Evolutionary conservation across 2,797 vertebrate species (phyloP).

Genomic region (Tapera naevia): DNA sequence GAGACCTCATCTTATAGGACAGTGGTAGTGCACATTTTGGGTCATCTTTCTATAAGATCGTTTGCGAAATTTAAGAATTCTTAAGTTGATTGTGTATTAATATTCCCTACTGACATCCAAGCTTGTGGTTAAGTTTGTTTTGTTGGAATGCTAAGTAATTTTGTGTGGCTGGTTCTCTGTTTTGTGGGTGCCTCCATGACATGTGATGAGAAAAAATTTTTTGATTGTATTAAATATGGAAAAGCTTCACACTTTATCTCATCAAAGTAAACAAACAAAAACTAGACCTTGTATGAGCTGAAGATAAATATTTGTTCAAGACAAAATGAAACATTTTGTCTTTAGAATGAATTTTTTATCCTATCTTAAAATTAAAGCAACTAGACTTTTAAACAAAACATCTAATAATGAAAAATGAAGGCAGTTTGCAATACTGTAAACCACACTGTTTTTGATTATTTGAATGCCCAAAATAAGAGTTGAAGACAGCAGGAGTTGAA

Average conservation of each 20-base stretch:
- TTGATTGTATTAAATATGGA: neutral
- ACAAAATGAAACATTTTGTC: neutral
- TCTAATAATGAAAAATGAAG: neutral
- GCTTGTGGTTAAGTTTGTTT: too few relatives aligned
- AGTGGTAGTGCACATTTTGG: too few relatives aligned
- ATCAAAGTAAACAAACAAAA: neutral
- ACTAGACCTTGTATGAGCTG: neutral
- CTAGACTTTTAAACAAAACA: neutral
- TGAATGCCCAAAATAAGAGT: neutral
- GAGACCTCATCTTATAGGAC: too few relatives aligned
- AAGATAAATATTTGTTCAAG: neutral
- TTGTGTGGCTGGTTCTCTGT: too few relatives aligned
- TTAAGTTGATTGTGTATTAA: too few relatives aligned
- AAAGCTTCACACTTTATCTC: neutral
- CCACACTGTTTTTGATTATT: neutral
- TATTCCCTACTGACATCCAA: too few relatives aligned
- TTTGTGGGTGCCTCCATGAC: too few relatives aligned
- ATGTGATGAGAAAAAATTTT: neutral
- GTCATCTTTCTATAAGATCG: too few relatives aligned
- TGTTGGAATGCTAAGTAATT: too few relatives aligned
- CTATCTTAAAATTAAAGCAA: neutral
- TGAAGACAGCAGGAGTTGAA: neutral
- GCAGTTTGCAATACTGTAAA: neutral
- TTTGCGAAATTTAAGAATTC: too few relatives aligned
- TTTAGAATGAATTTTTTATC: neutral